Evolutionary conservation across 2,113 vertebrate species (phyloP).

Genomic region (Forbesichthys agassizii): DNA sequence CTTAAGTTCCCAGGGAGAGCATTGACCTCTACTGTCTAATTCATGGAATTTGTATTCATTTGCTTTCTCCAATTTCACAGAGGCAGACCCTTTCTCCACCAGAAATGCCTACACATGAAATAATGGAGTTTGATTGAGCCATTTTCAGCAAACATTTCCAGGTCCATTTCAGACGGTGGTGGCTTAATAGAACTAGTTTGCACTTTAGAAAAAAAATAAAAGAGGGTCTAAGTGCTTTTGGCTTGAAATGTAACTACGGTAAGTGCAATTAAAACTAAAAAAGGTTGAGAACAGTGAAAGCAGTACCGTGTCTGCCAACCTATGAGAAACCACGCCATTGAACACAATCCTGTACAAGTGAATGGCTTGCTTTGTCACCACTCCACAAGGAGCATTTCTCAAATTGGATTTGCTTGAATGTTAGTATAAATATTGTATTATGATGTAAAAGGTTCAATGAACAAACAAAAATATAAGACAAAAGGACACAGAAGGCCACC

Average conservation of each 20-base stretch:
- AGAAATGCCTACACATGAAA: slow-evolving; percentile 43
- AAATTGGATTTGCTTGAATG: slow-evolving; percentile 55
- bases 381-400: slow-evolving; percentile 66
- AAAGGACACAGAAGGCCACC: slow-evolving; percentile 49
- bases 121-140: slow-evolving; percentile 42
- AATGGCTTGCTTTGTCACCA: slow-evolving; percentile 73
- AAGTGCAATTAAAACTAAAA: slow-evolving; percentile 79
- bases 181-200: slow-evolving; percentile 44
- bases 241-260: slow-evolving; percentile 69
- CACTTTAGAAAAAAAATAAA: slow-evolving; percentile 37
- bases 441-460: slow-evolving; percentile 75
- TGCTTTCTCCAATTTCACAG: slow-evolving; percentile 68
- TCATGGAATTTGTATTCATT: slow-evolving; percentile 67
- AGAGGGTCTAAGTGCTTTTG: slow-evolving; percentile 78
- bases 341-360: slow-evolving; percentile 52
- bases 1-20: slow-evolving; percentile 85
- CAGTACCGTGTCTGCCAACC: slow-evolving; percentile 74
- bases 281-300: slow-evolving; percentile 37
- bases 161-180: slow-evolving; percentile 31
- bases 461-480: slow-evolving; percentile 42
- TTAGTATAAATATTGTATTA: slow-evolving; percentile 71
- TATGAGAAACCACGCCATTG: slow-evolving; percentile 52
- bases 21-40: slow-evolving; percentile 72
- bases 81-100: slow-evolving; percentile 48
- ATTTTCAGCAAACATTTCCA: slow-evolving; percentile 38